Evolutionary conservation across 2,888 invertebrate genomes (phyloP), one percentile per base, ranked within the genome.

Genomic region (Ophonus ardosiacus): DNA sequence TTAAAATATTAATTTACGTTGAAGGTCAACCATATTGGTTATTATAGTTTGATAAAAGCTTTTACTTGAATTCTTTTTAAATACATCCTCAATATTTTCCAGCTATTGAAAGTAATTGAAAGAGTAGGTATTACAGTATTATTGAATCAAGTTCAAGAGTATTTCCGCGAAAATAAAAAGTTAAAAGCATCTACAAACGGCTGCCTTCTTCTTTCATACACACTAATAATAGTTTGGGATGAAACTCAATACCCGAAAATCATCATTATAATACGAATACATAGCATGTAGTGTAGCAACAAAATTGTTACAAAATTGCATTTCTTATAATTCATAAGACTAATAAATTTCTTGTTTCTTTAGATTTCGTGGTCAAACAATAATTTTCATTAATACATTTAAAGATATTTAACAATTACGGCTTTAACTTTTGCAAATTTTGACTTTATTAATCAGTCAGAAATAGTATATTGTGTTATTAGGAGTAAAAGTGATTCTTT

Each of bases 121-220:
- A 63, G 61, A 63, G 61, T 21, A 21, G 21, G 3, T 21, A 63
- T 63, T 63, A 63, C n/a, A 17, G 61, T 21, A 63, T 63, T 63
- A 63, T 63, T 63, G 61, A 21, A 21, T 63, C 18, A 63, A 63
- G 61, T 63, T 63, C 61, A 21, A 61, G 18, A 63, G 18, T 21
- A 63, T 17, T 21, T 63, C 21, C 21, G 5, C 1, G 1, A 21
- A 63, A 63, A 63, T 21, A 21, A 63, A 21, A 63, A 63, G 57
- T 57, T 17, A 17, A n/a, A 57, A 57, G 15, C 17, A 5, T 15
- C 57, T 2, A 57, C 15, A 57, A 57, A n/a, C 17, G 15, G n/a
- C 15, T 43, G 7, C 43, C 43, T 43, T 43, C 43, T 43, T 43
- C 43, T 43, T 43, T 43, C 43, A 10, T 10, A 43, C 43, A 43